phyloP scores from a whole-genome alignment of 2,797 vertebrate genomes.

The Sebastiscus tertius region DNA sequence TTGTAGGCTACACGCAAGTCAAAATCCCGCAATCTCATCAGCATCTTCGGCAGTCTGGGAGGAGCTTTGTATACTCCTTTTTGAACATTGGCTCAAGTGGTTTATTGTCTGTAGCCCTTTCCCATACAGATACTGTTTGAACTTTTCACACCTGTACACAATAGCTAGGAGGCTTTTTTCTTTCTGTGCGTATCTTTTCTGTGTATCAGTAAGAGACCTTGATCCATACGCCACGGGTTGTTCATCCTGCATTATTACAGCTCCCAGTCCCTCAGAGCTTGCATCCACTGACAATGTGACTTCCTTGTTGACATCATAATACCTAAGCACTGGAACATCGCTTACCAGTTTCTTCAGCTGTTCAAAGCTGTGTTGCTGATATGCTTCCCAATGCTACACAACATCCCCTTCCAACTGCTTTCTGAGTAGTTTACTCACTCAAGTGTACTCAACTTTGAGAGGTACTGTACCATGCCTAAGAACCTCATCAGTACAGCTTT shows the following conservation, averaged over 20 bases:
- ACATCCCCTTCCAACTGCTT: neutral
- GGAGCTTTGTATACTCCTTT: neutral
- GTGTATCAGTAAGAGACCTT: neutral
- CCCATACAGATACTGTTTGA: too few species aligned
- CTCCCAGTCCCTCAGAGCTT: too few species aligned
- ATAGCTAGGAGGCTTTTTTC: too few species aligned
- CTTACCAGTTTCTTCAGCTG: neutral
- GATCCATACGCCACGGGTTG: neutral
- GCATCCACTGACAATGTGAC: neutral
- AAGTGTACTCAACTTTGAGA: neutral
- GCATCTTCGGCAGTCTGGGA: neutral
- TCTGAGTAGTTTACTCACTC: neutral
- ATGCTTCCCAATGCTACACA: neutral
- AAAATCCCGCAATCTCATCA: neutral
- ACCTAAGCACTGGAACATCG: neutral
- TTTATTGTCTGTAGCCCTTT: too few species aligned
- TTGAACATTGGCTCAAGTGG: too few species aligned
- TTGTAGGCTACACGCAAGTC: neutral
- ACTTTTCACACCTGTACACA: too few species aligned
- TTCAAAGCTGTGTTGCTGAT: neutral
- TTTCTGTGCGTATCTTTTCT: too few species aligned
- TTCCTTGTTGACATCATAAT: neutral
- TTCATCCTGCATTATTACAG: neutral
- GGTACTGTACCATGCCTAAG: neutral
- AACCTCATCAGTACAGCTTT: neutral